Conservation (phyloP, 2,888 invertebrate species). For the Epirrhoe alternata region DNA sequence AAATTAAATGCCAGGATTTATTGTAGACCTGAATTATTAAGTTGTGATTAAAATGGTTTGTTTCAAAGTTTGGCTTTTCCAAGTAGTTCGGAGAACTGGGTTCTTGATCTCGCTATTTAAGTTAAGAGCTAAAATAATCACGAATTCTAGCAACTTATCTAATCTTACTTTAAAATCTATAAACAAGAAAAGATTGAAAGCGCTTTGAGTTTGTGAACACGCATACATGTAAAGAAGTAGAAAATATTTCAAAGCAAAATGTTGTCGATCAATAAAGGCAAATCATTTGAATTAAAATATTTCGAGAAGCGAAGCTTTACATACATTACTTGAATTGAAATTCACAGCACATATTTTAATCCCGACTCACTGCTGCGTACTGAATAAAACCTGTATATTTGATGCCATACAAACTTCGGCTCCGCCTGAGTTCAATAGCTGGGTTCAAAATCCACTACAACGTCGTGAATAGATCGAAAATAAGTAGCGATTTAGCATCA, state of each 20-base stretch:
- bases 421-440: constrained; percentile 1
- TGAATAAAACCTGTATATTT: constrained; percentile 21
- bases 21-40: constrained; percentile 20
- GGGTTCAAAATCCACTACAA: constrained; percentile 4
- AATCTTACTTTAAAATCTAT: not conserved
- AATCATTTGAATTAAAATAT: constrained; percentile 16
- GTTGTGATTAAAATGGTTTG: constrained; percentile 19
- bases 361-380: constrained; percentile 12
- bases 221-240: not conserved
- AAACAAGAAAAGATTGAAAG: not conserved
- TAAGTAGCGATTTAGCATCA: constrained; percentile 20
- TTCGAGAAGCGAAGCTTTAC: constrained; percentile 13
- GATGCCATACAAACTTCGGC: constrained; percentile 16
- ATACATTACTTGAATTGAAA: constrained; percentile 13
- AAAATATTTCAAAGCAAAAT: constrained; percentile 3
- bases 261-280: constrained; percentile 15
- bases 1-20: constrained; percentile 29
- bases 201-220: not conserved
- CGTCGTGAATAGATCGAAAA: constrained; percentile 16
- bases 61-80: constrained; percentile 6
- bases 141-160: not conserved
- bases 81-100: constrained; percentile 4
- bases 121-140: constrained; percentile 1
- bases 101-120: constrained; percentile 6
- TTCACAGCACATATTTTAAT: constrained; percentile 17